Conservation (phyloP, 1,140 invertebrate genomes). For the Leptopilina boulardi region DNA sequence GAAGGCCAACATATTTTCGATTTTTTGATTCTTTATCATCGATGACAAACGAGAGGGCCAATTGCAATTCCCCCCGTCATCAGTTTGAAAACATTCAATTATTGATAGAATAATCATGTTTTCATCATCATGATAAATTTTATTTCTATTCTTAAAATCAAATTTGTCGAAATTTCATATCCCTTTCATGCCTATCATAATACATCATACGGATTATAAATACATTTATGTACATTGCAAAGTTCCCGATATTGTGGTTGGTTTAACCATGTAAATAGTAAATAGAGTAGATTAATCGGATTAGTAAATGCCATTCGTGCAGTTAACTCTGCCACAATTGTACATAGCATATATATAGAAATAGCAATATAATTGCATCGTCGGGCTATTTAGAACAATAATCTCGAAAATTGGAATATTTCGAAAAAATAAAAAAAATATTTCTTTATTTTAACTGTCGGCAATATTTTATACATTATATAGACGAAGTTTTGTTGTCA, state of each 20-base stretch:
- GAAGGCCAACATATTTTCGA: background rate
- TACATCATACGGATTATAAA: background rate
- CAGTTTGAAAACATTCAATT: background rate
- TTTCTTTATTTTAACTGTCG: constrained; percentile 15
- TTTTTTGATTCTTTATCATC: constrained; percentile 17
- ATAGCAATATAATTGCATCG: constrained; percentile 1
- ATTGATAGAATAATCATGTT: too few relatives aligned
- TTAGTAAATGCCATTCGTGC: constrained; percentile 26
- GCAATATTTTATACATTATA: constrained; percentile 16
- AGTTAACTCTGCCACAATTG: constrained; percentile 21
- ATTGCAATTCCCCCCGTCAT: constrained; percentile 1
- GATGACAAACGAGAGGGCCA: constrained; percentile 43
- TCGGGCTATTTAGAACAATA: background rate
- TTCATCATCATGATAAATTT: background rate
- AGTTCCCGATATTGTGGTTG: background rate
- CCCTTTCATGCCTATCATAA: background rate
- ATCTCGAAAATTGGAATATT: background rate
- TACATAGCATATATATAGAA: background rate
- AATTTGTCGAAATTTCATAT: too few relatives aligned
- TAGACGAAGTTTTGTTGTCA: background rate
- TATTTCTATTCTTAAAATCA: too few relatives aligned
- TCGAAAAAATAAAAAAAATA: background rate
- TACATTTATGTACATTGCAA: background rate
- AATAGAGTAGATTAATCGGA: constrained; percentile 31
- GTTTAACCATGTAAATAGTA: constrained; percentile 15